These are phyloP conservation scores for Gisinianus flammeolus DNA, from an alignment of 2,888 invertebrate genomes.

Conservation along the genomic window DNA sequence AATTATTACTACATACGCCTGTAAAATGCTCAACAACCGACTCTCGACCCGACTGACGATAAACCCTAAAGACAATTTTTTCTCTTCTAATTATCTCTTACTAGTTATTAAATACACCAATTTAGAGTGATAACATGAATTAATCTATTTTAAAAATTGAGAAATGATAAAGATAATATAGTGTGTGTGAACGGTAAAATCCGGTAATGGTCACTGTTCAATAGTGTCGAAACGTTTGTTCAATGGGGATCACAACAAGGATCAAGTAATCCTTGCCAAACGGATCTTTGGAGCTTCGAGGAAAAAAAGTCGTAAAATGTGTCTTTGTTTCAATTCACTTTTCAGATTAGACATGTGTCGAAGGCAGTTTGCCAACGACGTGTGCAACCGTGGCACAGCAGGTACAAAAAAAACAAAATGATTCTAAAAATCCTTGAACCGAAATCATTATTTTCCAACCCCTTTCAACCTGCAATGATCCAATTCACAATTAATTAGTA, in stretches of 20 bases:
- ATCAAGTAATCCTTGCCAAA: not conserved
- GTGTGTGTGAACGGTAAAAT: not conserved
- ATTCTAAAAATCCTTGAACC: not conserved
- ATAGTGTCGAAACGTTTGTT: too few relatives aligned
- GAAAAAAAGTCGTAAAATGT: conserved; percentile 22
- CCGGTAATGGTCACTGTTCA: too few relatives aligned
- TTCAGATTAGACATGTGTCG: conserved; percentile 98
- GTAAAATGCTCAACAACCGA: conserved; percentile 1
- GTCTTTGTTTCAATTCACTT: conserved; percentile 42
- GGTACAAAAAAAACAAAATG: too few relatives aligned
- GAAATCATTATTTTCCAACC: not conserved
- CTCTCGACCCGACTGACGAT: conserved; percentile 10
- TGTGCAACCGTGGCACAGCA: conserved; percentile 98
- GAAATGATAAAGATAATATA: not conserved
- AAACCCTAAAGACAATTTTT: conserved; percentile 1
- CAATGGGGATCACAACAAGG: not conserved
- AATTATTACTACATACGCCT: conserved; percentile 3
- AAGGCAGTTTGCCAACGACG: conserved; percentile 90
- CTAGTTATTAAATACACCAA: not conserved
- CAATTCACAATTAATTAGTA: too few relatives aligned
- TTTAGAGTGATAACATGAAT: not conserved
- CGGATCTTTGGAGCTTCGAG: not conserved
- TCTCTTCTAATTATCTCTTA: not conserved
- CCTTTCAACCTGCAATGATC: not conserved
- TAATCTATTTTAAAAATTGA: too few relatives aligned